Evolutionary conservation across 2,888 invertebrate genomes (phyloP), one percentile per base, ranked within the genome.

Genomic region (Cosmia pyralina): DNA sequence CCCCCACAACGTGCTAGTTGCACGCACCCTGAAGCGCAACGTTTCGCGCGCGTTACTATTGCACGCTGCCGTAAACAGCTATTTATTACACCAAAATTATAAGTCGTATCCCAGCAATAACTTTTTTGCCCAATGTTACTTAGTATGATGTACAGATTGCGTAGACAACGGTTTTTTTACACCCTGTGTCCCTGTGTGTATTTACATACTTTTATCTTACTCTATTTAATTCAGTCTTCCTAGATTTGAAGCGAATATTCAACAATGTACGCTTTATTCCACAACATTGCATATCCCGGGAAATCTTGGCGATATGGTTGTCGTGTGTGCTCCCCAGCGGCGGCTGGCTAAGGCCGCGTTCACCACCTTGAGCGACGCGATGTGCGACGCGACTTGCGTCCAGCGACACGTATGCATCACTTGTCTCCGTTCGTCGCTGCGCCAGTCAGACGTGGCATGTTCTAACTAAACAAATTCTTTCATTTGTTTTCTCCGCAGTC

Each of bases 221-320:
- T 34, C 34, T 22, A 48, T 41, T 48, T 50, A 41, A 69, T 69
- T 69, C 19, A 19, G 4, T 41, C n/a, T 58, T 72, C 58, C 17
- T 38, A 11, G 13, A 62, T 69, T n/a, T 41, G 22, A 48, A 53
- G 22, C 10, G 10, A 79, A 64, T 64, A 64, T 64, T n/a, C 41
- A 34, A 62, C 68, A 69, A 59, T 59, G 13, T 63, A 46, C n/a
- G 28, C 62, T 69, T 52, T 17, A 73, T 58, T 72, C 15, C 41
- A 71, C 65, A 69, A 73, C 62, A 69, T 66, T 52, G 57, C 22
- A 52, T 46, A 69, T 73, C 69, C 69, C 63, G 80, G 80, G 66
- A 79, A 79, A 79, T 83, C 79, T 67, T 48, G 63, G 34, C 11
- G 46, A 57, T 44, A 52, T 52, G 59, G 59, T 52, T 53, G 4